phyloP scores from a whole-genome alignment of 2,888 invertebrate genomes.

The Disparrhopalites patrizii region DNA sequence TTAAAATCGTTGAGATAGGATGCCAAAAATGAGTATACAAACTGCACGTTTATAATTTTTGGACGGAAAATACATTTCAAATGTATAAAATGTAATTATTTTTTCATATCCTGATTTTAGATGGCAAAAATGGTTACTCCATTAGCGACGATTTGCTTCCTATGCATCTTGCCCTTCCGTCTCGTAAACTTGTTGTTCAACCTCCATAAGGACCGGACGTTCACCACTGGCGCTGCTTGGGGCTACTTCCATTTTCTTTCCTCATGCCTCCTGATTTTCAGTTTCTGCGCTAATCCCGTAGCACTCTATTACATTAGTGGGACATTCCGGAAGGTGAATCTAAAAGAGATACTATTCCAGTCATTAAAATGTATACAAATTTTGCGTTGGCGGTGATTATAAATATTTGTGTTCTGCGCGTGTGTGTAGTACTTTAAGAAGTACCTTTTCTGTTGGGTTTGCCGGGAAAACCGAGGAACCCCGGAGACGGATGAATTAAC shows the following conservation, averaged over 20 bases:
- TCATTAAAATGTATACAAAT: no score
- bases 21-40: no score
- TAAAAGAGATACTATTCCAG: no score
- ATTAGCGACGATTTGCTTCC: constrained; percentile 80
- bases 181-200: constrained; percentile 82
- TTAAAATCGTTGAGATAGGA: no score
- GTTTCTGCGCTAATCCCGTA: constrained; percentile 90
- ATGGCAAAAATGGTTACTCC: constrained; percentile 82
- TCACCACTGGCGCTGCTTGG: constrained; percentile 69
- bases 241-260: constrained; percentile 73
- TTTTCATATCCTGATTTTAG: no score
- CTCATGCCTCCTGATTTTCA: constrained; percentile 80
- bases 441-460: constrained; percentile 73
- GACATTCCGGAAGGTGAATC: constrained; percentile 73
- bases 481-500: no score
- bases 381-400: not conserved
- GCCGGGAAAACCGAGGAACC: constrained; percentile 1
- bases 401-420: not conserved
- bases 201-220: constrained; percentile 61
- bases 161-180: constrained; percentile 78
- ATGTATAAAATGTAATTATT: no score
- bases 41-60: no score
- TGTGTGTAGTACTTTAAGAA: constrained; percentile 66
- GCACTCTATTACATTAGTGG: constrained; percentile 90
- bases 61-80: no score